These are phyloP conservation scores for Gobio occitaniae DNA, from an alignment of 2,797 vertebrate genomes.

Conservation along the genomic window DNA sequence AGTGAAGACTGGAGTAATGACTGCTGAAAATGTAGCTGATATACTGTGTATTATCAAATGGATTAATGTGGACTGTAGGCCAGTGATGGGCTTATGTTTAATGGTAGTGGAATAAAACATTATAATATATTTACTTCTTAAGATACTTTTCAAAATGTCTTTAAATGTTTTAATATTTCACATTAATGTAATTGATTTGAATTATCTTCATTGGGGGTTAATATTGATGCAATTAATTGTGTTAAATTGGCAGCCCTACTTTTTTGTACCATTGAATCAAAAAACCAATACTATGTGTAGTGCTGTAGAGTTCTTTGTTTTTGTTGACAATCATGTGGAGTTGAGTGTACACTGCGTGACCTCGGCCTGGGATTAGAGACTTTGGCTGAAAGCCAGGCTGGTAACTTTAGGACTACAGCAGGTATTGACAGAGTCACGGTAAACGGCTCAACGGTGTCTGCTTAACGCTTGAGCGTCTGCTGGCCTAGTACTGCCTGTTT, in stretches of 20 bases:
- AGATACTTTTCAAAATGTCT: background rate
- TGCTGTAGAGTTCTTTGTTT: constrained; percentile 24
- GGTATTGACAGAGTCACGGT: constrained; percentile 61
- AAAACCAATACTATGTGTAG: constrained; percentile 1
- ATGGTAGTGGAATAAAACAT: background rate
- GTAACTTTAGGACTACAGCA: constrained; percentile 37
- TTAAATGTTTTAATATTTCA: background rate
- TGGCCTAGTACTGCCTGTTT: constrained; percentile 45
- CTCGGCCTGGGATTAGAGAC: constrained; percentile 42
- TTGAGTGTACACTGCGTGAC: constrained; percentile 19
- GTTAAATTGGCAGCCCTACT: background rate
- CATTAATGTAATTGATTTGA: background rate
- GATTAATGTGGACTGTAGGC: background rate
- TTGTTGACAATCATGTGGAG: constrained; percentile 18
- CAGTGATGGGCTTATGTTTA: background rate
- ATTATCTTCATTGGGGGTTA: background rate
- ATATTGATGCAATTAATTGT: background rate
- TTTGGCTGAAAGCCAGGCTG: constrained; percentile 24
- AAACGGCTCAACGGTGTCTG: constrained; percentile 48
- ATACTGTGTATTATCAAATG: background rate
- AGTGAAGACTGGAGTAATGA: background rate
- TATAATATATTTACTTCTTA: background rate
- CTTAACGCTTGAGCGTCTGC: background rate
- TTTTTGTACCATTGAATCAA: constrained; percentile 6
- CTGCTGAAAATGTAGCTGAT: background rate